Base-by-base conservation (phyloP, 2,113 vertebrate species). In the Piprites chloris region DNA sequence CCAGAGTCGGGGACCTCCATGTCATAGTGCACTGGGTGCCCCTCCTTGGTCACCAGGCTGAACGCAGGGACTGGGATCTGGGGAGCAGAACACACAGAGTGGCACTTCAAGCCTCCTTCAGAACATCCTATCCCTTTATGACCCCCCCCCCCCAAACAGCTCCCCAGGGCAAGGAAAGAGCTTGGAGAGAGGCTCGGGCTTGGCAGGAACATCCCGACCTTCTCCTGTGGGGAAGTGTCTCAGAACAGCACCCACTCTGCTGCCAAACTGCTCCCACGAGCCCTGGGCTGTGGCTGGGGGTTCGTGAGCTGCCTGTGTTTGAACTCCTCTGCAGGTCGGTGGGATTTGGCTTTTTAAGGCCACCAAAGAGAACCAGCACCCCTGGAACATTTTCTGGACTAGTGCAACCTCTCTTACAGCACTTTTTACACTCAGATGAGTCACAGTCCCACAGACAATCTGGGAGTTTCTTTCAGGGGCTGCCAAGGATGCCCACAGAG, bases 1-100 rank as follows among this genome's bases (percentile, higher is more conserved):
- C 99, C 98, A 0, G 98, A 98, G 85, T 99, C 99, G 0, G 98
- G 98, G 44, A 99, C 98, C 93, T 99, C 99, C 97, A 98, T 98
- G 82, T 99, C 98, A 2, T 98, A 98, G 96, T 86, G 85, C 16
- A 99, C 97, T 0, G 98, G 98, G 61, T 98, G 97, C 35, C 99
- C 98, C 5, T 98, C 98, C 78, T 98, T 98, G 5, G 98, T 98
- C 81, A 99, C 98, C 97, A 99, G 96, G 47, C 99, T 99, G 98
- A 99, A 99, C 24, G 98, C 98, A 17, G 98, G 95, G 73, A 99
- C 98, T 2, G 99, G 98, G 90, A 99, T 99, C 99, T 99, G 97
- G 6, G 76, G 41, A 58, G 95, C 67, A 87, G 46, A 94, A 24
- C 56, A 87, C 37, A 93, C 23, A 26, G n/a, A 86, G 84, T 2